Conservation (phyloP, 2,888 invertebrate genomes). For the Diaphora mendica region DNA sequence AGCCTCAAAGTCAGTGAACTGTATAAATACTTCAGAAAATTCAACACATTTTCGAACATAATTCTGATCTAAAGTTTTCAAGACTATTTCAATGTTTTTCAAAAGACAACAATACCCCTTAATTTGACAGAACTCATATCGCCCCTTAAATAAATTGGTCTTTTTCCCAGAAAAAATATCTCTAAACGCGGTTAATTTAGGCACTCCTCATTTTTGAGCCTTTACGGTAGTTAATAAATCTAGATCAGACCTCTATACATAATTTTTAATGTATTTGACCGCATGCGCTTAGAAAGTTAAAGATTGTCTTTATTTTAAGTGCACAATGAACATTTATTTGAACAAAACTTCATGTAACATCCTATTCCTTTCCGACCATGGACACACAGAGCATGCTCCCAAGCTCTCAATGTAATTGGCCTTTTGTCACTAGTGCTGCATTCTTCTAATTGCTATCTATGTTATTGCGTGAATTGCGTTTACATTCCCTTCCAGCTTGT, state of each 20-base stretch:
- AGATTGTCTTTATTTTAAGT: not conserved
- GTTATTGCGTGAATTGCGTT: slow-evolving; percentile 39
- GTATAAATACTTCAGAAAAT: too few relatives aligned
- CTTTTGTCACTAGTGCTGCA: slow-evolving; percentile 44
- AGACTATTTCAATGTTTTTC: not conserved
- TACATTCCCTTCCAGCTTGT: slow-evolving; percentile 24
- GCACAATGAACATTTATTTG: slow-evolving; percentile 1
- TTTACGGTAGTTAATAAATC: not conserved
- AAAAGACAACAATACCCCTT: not conserved
- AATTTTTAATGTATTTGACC: not conserved
- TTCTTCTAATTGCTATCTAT: slow-evolving; percentile 40
- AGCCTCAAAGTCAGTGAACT: too few relatives aligned
- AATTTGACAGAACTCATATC: not conserved
- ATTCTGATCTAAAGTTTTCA: not conserved
- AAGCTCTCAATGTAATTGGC: slow-evolving; percentile 49
- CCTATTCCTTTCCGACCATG: slow-evolving; percentile 28
- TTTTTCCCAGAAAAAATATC: too few relatives aligned
- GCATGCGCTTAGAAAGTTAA: not conserved
- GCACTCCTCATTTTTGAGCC: too few relatives aligned
- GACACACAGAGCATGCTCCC: slow-evolving; percentile 13
- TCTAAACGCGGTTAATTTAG: too few relatives aligned
- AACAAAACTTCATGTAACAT: not conserved
- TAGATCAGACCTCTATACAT: not conserved
- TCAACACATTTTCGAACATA: not conserved
- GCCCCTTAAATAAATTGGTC: not conserved